Conservation (phyloP, 92 coral and sea anemone genomes). For the Epizoanthus ramosus region DNA sequence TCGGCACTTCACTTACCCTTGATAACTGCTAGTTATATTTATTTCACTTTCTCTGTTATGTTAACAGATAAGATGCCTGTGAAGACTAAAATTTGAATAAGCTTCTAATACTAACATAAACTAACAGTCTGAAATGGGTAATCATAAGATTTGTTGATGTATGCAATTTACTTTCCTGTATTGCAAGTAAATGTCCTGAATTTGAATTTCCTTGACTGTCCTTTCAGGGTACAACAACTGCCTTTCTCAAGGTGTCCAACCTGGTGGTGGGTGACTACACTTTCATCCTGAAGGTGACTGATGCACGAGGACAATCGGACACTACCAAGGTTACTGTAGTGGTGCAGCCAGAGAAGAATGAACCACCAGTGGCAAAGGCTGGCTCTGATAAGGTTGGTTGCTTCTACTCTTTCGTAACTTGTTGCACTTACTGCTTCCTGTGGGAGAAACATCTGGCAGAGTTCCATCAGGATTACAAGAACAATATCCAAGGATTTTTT, state of each 20-base stretch:
- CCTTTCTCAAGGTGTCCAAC: conserved; percentile 90
- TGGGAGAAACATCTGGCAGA: background rate
- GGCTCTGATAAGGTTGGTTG: conserved; percentile 94
- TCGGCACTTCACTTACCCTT: too few species aligned
- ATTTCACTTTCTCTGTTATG: too few species aligned
- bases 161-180: background rate
- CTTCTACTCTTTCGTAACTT: background rate
- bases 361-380: conserved; percentile 94
- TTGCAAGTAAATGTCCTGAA: background rate
- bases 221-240: conserved; percentile 82
- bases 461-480: too few species aligned
- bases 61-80: too few species aligned
- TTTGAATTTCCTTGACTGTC: background rate
- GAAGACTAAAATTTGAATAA: too few species aligned
- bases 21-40: too few species aligned
- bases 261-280: conserved; percentile 98
- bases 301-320: conserved; percentile 89
- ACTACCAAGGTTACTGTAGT: conserved; percentile 91
- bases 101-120: too few species aligned
- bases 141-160: too few species aligned
- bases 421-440: background rate
- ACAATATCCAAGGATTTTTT: too few species aligned
- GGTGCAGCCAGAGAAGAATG: conserved; percentile 96
- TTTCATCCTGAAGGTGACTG: conserved; percentile 95
- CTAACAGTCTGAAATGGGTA: too few species aligned